phyloP scores from a whole-genome alignment of 2,113 vertebrate species.

The Nannospalax galili region DNA sequence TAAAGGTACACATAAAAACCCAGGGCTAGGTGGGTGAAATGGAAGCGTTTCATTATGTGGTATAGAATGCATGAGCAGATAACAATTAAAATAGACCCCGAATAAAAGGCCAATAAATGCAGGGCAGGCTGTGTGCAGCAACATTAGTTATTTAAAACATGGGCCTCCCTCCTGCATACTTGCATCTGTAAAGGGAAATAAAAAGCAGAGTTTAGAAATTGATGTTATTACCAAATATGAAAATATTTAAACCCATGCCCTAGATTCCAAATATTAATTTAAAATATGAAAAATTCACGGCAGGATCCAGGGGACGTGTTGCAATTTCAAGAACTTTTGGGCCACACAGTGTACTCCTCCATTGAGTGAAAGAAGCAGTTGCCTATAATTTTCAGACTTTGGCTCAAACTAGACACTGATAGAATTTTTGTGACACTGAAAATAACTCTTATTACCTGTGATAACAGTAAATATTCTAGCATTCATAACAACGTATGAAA shows the following conservation, averaged over 20 bases:
- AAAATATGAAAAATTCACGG: slow-evolving; percentile 62
- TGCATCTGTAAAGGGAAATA: slow-evolving; percentile 65
- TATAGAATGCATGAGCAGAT: slow-evolving; percentile 83
- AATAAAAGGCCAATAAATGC: slow-evolving; percentile 88
- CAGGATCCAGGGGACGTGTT: slow-evolving; percentile 43
- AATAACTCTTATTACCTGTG: slow-evolving; percentile 76
- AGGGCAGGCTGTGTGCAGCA: slow-evolving; percentile 79
- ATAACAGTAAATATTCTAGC: slow-evolving; percentile 71
- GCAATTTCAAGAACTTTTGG: neutral
- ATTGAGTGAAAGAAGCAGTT: slow-evolving; percentile 47
- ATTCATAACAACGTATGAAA: slow-evolving; percentile 12
- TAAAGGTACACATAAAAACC: slow-evolving; percentile 85
- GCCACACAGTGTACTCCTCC: slow-evolving; percentile 32
- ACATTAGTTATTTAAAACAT: slow-evolving; percentile 81
- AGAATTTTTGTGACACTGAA: slow-evolving; percentile 55
- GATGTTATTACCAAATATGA: slow-evolving; percentile 59
- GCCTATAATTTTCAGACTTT: slow-evolving; percentile 67
- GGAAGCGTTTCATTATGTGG: slow-evolving; percentile 88
- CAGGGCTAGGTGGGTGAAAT: slow-evolving; percentile 84
- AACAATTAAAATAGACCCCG: slow-evolving; percentile 89
- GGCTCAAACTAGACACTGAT: slow-evolving; percentile 26
- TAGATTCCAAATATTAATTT: slow-evolving; percentile 53
- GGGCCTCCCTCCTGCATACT: slow-evolving; percentile 75
- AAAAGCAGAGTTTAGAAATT: slow-evolving; percentile 74
- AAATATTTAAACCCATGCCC: slow-evolving; percentile 64